A percentile compares a stretch with the other conserved stretches of the same genome.
These are phyloP conservation scores for Orthosia incerta DNA, from an alignment of 2,888 invertebrate species.

Conservation along the genomic window DNA sequence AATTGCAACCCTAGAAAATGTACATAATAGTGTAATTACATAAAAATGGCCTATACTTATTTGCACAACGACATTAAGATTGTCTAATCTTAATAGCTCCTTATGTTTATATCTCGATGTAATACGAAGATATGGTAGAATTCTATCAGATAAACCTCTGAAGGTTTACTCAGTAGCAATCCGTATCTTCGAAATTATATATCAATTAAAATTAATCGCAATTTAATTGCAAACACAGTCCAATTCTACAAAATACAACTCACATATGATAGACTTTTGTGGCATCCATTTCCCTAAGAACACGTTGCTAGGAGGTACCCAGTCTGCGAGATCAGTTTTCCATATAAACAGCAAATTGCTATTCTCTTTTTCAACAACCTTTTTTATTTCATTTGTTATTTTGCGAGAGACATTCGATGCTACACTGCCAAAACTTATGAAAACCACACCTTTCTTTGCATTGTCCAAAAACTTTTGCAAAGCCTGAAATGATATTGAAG, in stretches of 20 bases:
- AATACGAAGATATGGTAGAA: background rate
- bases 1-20: too few species aligned
- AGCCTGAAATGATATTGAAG: conserved; percentile 45
- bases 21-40: too few species aligned
- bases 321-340: conserved; percentile 93
- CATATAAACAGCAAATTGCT: conserved; percentile 92
- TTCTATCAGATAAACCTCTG: background rate
- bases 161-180: background rate
- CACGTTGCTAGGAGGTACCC: conserved; percentile 92
- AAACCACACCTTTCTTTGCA: conserved; percentile 92
- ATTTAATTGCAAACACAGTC: background rate
- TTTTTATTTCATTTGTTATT: conserved; percentile 90
- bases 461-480: conserved; percentile 89
- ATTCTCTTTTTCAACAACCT: conserved; percentile 67
- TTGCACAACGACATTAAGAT: too few species aligned
- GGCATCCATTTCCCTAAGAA: conserved; percentile 93
- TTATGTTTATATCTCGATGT: background rate
- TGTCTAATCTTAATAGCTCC: too few species aligned
- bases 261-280: conserved; percentile 93
- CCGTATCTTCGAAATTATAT: background rate
- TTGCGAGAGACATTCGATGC: conserved; percentile 91
- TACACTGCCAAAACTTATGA: conserved; percentile 94
- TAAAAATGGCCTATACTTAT: too few species aligned
- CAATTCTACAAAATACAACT: conserved; percentile 72
- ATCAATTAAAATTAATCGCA: background rate